Evolutionary conservation across 2,113 vertebrate genomes (phyloP).

Genomic region (Cyrtonyx montezumae): DNA sequence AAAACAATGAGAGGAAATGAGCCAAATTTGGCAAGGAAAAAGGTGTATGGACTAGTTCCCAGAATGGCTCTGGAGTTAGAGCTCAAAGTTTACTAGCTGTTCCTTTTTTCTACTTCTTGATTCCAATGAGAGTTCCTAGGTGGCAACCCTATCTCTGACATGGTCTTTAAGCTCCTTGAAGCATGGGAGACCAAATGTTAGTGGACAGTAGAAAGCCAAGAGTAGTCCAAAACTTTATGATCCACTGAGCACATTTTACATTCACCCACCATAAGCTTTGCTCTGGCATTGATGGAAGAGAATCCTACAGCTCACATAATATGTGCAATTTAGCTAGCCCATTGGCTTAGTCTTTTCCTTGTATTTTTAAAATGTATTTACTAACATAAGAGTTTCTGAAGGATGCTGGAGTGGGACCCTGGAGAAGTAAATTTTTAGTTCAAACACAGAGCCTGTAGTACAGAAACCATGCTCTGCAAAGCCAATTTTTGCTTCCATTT

Average conservation of each 20-base stretch:
- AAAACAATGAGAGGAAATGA: background rate
- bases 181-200: background rate
- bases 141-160: background rate
- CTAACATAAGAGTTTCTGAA: background rate
- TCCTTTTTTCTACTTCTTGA: background rate
- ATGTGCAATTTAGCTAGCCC: accelerated
- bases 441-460: background rate
- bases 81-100: background rate
- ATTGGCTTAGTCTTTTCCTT: background rate
- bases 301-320: accelerated
- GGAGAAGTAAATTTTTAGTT: background rate
- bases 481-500: background rate
- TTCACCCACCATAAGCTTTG: background rate
- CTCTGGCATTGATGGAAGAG: background rate
- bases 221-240: background rate
- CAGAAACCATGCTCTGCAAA: background rate
- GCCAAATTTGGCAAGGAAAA: background rate
- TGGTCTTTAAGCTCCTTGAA: background rate
- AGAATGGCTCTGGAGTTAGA: background rate
- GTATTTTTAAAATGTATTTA: background rate
- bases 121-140: background rate
- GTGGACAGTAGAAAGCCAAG: background rate
- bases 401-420: background rate
- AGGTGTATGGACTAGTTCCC: background rate
- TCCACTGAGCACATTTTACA: background rate